Conservation (phyloP, 1,140 invertebrate species). For the Asbolus verrucosus region DNA sequence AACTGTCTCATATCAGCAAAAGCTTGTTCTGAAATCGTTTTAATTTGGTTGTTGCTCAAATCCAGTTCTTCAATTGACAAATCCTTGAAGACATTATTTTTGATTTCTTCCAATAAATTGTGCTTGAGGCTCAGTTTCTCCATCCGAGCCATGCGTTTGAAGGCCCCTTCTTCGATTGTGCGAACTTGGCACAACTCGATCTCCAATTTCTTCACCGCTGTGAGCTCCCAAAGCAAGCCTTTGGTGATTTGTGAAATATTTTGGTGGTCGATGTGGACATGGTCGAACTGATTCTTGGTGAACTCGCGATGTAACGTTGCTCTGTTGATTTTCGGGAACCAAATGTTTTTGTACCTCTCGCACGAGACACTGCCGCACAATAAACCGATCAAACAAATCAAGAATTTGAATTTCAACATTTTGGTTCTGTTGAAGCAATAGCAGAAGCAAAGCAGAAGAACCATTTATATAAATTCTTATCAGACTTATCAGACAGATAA, state of each 20-base stretch:
- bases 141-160: constrained; percentile 38
- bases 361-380: not conserved
- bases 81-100: constrained; percentile 35
- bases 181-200: constrained; percentile 28
- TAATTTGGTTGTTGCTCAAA: constrained; percentile 51
- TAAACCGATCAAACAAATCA: too few relatives aligned
- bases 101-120: constrained; percentile 45
- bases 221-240: not conserved
- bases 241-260: not conserved
- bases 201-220: constrained; percentile 1
- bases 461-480: too few relatives aligned
- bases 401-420: too few relatives aligned
- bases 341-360: not conserved
- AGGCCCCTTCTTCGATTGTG: constrained; percentile 43
- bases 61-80: constrained; percentile 48
- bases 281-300: not conserved
- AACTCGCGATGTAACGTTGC: not conserved
- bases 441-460: too few relatives aligned
- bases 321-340: too few relatives aligned
- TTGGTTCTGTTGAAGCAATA: too few relatives aligned
- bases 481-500: too few relatives aligned
- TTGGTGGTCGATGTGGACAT: not conserved
- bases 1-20: constrained; percentile 45
- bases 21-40: constrained; percentile 24
- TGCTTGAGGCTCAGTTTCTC: constrained; percentile 48